Evolutionary conservation across 2,797 vertebrate genomes (phyloP).

Genomic region (Tamandua tetradactyla): DNA sequence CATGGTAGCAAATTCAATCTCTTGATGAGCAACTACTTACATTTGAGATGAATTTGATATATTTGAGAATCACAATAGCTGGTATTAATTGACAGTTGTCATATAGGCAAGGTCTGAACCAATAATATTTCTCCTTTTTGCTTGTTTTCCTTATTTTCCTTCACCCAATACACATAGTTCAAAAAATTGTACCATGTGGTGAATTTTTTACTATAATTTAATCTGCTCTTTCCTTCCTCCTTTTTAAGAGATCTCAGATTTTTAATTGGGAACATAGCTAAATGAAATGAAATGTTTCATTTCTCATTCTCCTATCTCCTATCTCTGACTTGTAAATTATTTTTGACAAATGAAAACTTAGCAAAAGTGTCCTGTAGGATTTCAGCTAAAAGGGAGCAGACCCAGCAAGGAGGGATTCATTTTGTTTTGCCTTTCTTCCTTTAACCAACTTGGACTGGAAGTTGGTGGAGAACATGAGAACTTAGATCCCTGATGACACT

Average conservation of each 20-base stretch:
- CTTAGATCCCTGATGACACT: background rate
- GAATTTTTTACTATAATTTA: background rate
- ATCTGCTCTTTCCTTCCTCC: background rate
- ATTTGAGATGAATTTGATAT: background rate
- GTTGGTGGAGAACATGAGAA: background rate
- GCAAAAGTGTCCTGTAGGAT: background rate
- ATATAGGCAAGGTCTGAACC: background rate
- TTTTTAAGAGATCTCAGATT: background rate
- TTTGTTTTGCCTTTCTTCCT: background rate
- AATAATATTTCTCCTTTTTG: background rate
- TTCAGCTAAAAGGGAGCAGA: background rate
- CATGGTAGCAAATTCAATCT: background rate
- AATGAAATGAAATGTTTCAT: background rate
- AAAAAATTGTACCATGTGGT: background rate
- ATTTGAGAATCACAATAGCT: background rate
- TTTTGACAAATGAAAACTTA: background rate
- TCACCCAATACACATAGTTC: background rate
- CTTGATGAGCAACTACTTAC: background rate
- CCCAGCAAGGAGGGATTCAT: background rate
- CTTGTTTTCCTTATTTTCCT: background rate
- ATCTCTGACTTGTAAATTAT: no score
- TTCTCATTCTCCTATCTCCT: background rate
- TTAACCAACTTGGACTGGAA: background rate
- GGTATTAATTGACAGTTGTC: background rate
- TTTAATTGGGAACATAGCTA: background rate